Percentiles rank a stretch among this genome's conserved stretches.
These are phyloP conservation scores for Megaceryle torquata DNA, from an alignment of 2,113 vertebrate species.

Conservation along the genomic window DNA sequence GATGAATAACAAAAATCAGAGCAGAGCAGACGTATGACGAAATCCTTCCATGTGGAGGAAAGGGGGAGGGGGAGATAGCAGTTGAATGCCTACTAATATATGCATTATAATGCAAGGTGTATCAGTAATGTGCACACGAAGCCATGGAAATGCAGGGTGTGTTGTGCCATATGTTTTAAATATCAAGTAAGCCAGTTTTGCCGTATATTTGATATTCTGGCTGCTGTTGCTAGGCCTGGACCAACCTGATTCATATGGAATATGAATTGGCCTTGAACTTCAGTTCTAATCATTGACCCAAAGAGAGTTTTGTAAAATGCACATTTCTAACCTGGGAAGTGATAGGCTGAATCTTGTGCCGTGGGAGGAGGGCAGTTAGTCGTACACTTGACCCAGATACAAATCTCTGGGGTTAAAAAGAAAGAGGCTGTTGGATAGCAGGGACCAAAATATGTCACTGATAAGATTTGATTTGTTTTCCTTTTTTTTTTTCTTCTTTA, in stretches of 20 bases:
- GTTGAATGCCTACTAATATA: neutral
- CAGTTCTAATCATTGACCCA: neutral
- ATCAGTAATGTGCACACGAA: neutral
- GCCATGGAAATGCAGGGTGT: neutral
- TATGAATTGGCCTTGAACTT: slow-evolving; percentile 15
- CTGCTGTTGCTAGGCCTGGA: neutral
- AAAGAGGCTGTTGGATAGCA: neutral
- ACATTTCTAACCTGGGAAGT: neutral
- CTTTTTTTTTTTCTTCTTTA: too few relatives aligned
- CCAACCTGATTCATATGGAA: neutral
- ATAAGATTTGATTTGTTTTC: slow-evolving; percentile 10
- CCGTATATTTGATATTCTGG: slow-evolving; percentile 9
- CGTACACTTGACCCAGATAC: slow-evolving; percentile 39
- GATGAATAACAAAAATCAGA: slow-evolving; percentile 31
- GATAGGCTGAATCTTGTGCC: neutral
- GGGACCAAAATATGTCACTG: slow-evolving; percentile 13
- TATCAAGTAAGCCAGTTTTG: neutral
- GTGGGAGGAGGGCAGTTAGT: neutral
- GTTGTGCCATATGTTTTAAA: slow-evolving; percentile 40
- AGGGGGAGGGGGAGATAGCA: neutral
- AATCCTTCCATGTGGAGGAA: slow-evolving; percentile 21
- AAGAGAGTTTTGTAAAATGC: slow-evolving; percentile 30
- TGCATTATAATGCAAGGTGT: neutral
- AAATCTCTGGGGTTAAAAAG: slow-evolving; percentile 48
- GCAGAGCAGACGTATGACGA: neutral